A percentile compares a stretch with the other conserved stretches of the same genome.
Evolutionary conservation across 2,797 vertebrate genomes (phyloP).

Genomic region (Enoplosus armatus): DNA sequence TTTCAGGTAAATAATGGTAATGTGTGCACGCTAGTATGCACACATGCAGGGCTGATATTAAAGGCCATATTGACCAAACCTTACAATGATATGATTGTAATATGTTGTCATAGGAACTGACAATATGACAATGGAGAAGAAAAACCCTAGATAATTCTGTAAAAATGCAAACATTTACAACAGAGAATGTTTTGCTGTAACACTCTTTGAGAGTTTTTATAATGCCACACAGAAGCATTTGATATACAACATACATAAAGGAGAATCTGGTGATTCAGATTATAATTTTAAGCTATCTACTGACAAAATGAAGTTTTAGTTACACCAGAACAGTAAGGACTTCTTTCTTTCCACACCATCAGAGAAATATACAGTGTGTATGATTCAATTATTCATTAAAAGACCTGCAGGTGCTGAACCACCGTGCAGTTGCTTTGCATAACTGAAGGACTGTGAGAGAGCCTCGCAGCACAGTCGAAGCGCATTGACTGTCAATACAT

Average conservation of each 20-base stretch:
- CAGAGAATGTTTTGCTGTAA: not conserved
- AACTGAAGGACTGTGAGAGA: constrained; percentile 41
- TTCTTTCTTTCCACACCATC: not conserved
- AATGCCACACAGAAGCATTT: not conserved
- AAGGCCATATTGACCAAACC: not conserved
- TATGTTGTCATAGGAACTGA: not conserved
- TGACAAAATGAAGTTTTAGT: not conserved
- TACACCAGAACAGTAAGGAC: not conserved
- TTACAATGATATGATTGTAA: not conserved
- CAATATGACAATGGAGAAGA: not conserved
- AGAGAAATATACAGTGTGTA: constrained; percentile 3
- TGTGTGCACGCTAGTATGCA: not conserved
- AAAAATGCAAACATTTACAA: not conserved
- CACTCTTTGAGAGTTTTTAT: not conserved
- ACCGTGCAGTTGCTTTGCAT: constrained; percentile 26
- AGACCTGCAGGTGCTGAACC: constrained; percentile 35
- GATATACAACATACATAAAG: not conserved
- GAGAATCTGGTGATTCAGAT: not conserved
- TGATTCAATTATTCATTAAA: constrained; percentile 55
- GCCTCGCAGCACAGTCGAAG: constrained; percentile 30
- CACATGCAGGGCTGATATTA: not conserved
- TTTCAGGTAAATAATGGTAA: constrained; percentile 13
- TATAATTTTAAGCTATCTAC: not conserved
- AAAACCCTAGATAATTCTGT: not conserved
- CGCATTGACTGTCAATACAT: constrained; percentile 46